Conservation (phyloP, 2,888 invertebrate species). For the Diarsia mendica region DNA sequence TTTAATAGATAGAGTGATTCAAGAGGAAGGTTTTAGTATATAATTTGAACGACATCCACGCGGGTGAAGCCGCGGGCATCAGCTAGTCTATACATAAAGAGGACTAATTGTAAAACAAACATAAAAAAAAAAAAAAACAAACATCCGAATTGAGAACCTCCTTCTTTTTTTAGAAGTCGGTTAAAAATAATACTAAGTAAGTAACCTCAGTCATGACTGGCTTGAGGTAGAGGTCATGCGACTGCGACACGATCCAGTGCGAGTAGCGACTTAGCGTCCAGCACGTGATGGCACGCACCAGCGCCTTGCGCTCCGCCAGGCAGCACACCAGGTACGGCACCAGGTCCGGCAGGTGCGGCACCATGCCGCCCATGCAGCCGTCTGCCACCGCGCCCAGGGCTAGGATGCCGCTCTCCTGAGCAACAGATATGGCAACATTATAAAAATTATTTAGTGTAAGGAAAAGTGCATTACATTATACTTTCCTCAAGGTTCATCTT, state of each 20-base stretch:
- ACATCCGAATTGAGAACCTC: no score
- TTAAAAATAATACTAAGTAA: neutral
- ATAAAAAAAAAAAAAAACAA: no score
- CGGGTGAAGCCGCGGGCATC: no score
- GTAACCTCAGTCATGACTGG: constrained; percentile 97
- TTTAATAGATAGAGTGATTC: no score
- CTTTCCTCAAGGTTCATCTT: neutral
- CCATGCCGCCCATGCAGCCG: constrained; percentile 99
- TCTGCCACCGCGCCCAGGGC: constrained; percentile 98
- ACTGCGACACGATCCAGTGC: constrained; percentile 99
- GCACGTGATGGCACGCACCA: constrained; percentile 99
- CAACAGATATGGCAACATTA: no score
- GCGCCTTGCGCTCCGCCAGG: constrained; percentile 97
- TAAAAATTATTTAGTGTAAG: neutral
- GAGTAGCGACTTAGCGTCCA: constrained; percentile 99
- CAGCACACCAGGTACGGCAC: constrained; percentile 98
- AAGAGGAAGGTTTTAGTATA: no score
- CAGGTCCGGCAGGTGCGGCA: constrained; percentile 98
- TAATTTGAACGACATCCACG: no score
- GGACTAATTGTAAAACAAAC: neutral
- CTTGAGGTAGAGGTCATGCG: constrained; percentile 97
- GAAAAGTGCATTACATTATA: neutral
- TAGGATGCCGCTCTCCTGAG: constrained; percentile 95
- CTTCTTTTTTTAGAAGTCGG: no score
- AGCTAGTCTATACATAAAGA: no score